phyloP scores from a whole-genome alignment of 2,888 invertebrate genomes.

The Amphimallon solstitiale region DNA sequence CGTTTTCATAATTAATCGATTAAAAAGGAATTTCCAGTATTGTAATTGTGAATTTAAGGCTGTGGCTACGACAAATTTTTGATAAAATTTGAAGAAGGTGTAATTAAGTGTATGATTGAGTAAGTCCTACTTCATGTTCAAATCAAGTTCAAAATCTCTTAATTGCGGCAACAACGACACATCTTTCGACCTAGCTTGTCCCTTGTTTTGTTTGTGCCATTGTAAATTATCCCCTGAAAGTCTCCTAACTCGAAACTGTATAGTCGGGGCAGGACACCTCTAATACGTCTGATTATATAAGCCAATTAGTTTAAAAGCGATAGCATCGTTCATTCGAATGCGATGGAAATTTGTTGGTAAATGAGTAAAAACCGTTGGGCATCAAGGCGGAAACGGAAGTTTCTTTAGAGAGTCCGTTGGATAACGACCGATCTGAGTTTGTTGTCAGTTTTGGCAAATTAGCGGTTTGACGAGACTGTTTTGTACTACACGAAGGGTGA shows the following conservation, averaged over 20 bases:
- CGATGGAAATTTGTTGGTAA: conserved; percentile 15
- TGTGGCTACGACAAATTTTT: no score
- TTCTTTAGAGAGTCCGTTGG: conserved; percentile 19
- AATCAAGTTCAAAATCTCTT: conserved; percentile 13
- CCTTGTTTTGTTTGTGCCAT: conserved; percentile 34
- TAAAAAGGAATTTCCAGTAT: no score
- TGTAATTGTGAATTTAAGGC: no score
- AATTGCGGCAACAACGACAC: conserved; percentile 29
- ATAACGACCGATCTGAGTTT: conserved; percentile 24
- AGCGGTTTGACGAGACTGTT: conserved; percentile 33
- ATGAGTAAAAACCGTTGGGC: conserved; percentile 23
- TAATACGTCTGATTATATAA: conserved; percentile 34
- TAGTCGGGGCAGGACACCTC: conserved; percentile 1
- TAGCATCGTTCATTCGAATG: conserved; percentile 26
- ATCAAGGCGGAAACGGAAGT: conserved; percentile 26
- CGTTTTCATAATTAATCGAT: no score
- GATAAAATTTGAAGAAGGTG: no score
- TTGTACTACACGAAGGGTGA: conserved; percentile 16
- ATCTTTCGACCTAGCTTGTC: conserved; percentile 22
- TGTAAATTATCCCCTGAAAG: conserved; percentile 22
- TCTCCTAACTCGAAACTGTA: not conserved
- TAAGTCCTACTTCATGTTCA: no score
- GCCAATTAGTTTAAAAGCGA: conserved; percentile 37
- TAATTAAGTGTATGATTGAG: no score
- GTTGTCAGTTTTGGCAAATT: conserved; percentile 34